Conservation (phyloP, 2,888 invertebrate species). For the Aporophyla nigra region DNA sequence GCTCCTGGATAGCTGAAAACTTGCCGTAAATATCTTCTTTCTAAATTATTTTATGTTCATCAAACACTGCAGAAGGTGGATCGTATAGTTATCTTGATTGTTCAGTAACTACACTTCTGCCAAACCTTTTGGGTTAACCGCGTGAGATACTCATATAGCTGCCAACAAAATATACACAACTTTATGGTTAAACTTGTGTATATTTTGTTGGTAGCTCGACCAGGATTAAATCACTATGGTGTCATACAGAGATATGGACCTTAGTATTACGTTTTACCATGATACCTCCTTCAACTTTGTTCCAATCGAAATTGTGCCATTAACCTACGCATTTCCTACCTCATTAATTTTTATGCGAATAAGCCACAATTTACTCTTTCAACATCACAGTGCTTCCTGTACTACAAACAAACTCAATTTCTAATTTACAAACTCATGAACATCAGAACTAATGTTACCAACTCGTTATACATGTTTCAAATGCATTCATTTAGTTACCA, state of each 20-base stretch:
- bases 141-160: no score
- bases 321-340: not conserved
- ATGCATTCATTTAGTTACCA: slow-evolving; percentile 6
- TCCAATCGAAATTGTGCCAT: not conserved
- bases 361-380: not conserved
- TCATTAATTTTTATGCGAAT: not conserved
- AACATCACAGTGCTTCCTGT: not conserved
- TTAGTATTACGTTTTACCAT: no score
- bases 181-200: no score
- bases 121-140: not conserved
- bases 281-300: not conserved
- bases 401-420: slow-evolving; percentile 2
- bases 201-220: no score
- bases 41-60: no score
- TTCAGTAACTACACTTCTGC: not conserved
- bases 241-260: no score
- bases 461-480: slow-evolving; percentile 23
- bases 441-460: slow-evolving; percentile 13
- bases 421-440: not conserved
- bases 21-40: slow-evolving; percentile 75
- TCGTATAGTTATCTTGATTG: not conserved
- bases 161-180: no score
- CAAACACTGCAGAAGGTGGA: not conserved
- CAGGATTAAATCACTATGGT: no score
- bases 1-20: slow-evolving; percentile 79